Evolutionary conservation across 2,888 invertebrate genomes (phyloP), one percentile per base, ranked within the genome.

Genomic region (Tinea trinotella): DNA sequence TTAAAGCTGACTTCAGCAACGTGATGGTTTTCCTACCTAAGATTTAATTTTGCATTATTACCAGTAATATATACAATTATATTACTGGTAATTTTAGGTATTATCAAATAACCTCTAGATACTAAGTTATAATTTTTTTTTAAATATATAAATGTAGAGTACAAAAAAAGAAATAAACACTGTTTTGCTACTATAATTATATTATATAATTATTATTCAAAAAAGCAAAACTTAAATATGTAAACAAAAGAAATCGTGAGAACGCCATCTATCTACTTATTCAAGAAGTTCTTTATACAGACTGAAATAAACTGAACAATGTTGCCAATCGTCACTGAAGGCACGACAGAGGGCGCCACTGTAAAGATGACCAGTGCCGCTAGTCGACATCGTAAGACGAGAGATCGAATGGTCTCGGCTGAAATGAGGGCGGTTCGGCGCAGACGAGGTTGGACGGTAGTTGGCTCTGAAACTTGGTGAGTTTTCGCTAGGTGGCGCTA

Each of bases 381-480:
- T n/a, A 70, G 62, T 57, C 73, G 80, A 9, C 76, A 76, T 58
- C 68, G 83, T 7, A 70, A 76, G 59, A 76, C 75, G 9, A 76
- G 84, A 34, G 83, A 83, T 59, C 76, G 84, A 17, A 68, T 81
- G 55, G 77, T 82, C 56, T 72, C 84, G 56, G 82, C 85, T 64
- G 85, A 85, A 74, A 72, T 74, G 64, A 74, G 85, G 55, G 81
- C 85, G 24, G 72, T 85, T 17, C 75, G 92, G 53, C 88, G 92
- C 55, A 80, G 90, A 49, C 85, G 92, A 50, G 92, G 92, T 44
- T 92, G 92, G 92, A 92, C 92, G 3, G 92, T 93, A 50, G 89
- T 92, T 56, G 93, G 92, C 61, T 90, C 91, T 60, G 92, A 92
- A 86, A 85, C 92, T 65, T 89, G 92, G 92, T 92, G 76, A 87